Evolutionary conservation across 2,888 invertebrate species (phyloP).

Genomic region (Xiphydria camelus): DNA sequence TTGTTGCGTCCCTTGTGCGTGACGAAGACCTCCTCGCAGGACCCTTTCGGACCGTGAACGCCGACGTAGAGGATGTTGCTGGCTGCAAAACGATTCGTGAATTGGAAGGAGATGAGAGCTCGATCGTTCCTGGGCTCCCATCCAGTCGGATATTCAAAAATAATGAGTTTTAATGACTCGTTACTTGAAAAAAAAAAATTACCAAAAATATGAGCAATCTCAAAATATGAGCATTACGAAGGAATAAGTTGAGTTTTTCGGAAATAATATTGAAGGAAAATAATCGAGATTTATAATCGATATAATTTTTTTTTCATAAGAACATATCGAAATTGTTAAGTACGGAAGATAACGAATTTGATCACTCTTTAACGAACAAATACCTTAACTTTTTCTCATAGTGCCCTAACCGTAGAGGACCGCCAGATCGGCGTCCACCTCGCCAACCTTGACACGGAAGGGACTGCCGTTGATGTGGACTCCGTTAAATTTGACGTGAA

Average conservation of each 20-base stretch:
- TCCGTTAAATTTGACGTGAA: conserved; percentile 94
- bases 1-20: conserved; percentile 91
- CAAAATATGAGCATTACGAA: too few species aligned
- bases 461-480: conserved; percentile 97
- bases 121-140: too few species aligned
- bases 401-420: conserved; percentile 87
- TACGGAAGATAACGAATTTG: background rate
- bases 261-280: too few species aligned
- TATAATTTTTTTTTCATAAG: too few species aligned
- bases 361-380: too few species aligned
- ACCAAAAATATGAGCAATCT: too few species aligned
- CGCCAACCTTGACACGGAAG: conserved; percentile 88
- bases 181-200: too few species aligned
- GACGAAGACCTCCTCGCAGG: conserved; percentile 94
- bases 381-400: conserved; percentile 82
- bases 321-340: too few species aligned
- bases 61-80: conserved; percentile 95
- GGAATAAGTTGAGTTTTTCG: too few species aligned
- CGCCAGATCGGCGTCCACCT: conserved; percentile 94
- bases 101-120: background rate
- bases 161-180: too few species aligned
- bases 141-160: too few species aligned
- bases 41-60: conserved; percentile 94
- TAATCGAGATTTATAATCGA: too few species aligned
- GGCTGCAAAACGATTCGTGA: conserved; percentile 63